Evolutionary conservation across 1,140 invertebrate genomes (phyloP), one percentile per base, ranked within the genome.

Genomic region (Physella acuta): DNA sequence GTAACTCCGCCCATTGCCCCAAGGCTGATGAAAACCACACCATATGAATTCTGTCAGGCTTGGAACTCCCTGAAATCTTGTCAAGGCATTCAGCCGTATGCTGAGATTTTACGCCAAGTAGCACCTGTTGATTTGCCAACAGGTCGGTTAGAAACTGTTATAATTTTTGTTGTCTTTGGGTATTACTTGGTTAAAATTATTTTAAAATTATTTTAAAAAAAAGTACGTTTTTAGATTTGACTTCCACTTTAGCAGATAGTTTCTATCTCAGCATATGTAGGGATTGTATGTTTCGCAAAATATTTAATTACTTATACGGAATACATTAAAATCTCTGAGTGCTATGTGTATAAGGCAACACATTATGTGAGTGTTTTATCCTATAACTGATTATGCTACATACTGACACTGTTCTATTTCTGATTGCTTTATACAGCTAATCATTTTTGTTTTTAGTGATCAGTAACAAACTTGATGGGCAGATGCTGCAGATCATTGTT

Each of bases 11-110:
- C 75, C 2, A 72, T 36, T n/a, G 73, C 70, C 2, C 78, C 77
- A 0, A 75, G 34, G 24, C 73, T 82, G n/a, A 74, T 76, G 60
- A 82, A 82, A 58, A 75, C 75, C 2, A 83, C 80, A 16, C 82
- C 82, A 16, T 84, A 80, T 73, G 82, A 83, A 68, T 84, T 84
- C 68, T 76, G 81, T 5, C 77, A 80, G 59, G 81, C 81, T 1
- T 84, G 82, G 82, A 82, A 82, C 62, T 77, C 79, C 0, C 51
- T 84, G 37, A 84, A 81, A 60, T 71, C 73, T 17, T 61, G 73
- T 28, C 68, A 76, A n/a, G 74, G 76, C 16, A 64, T 78, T 34
- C 60, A 80, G 65, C 76, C 76, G 0, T 83, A 82, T 72, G 76
- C 78, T 44, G 76, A 79, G 34, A 76, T 84, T 14, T 67, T 84